These are phyloP conservation scores for Protophormia terraenovae DNA, from an alignment of 2,888 invertebrate species.

Conservation along the genomic window DNA sequence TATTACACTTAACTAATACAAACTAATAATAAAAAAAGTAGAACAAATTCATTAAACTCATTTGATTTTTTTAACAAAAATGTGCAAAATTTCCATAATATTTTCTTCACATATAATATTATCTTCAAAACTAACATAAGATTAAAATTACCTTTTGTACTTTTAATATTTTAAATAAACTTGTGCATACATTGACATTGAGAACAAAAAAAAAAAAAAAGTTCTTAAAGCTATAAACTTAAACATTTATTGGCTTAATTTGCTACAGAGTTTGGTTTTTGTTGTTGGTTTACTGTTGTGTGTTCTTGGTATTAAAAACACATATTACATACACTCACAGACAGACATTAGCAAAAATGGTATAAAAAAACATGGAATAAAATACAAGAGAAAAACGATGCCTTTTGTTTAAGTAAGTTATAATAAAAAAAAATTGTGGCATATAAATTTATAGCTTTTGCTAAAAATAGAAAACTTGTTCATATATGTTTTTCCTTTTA, in stretches of 20 bases:
- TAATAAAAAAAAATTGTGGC: slow-evolving; percentile 36
- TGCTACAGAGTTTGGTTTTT: not conserved
- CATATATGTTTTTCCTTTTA: not conserved
- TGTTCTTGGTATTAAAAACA: not conserved
- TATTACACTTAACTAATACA: too few species aligned
- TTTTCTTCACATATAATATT: too few species aligned
- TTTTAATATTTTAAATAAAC: too few species aligned
- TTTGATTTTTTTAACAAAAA: too few species aligned
- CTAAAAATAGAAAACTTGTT: slow-evolving; percentile 67
- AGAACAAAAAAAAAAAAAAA: not conserved
- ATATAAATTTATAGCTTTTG: slow-evolving; percentile 52
- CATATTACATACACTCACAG: not conserved
- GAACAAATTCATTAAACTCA: too few species aligned
- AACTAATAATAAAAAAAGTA: too few species aligned
- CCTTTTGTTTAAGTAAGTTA: not conserved
- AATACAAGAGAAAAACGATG: not conserved
- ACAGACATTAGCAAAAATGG: too few species aligned
- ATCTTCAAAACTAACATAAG: too few species aligned
- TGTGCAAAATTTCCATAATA: too few species aligned
- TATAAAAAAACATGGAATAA: not conserved
- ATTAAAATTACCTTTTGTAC: too few species aligned
- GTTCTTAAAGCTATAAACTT: slow-evolving; percentile 28
- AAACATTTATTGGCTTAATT: slow-evolving; percentile 57
- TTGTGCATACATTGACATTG: not conserved
- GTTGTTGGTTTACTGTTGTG: too few species aligned